Evolutionary conservation across 2,888 invertebrate species (phyloP).

Genomic region (Ecdyonurus torrentis): DNA sequence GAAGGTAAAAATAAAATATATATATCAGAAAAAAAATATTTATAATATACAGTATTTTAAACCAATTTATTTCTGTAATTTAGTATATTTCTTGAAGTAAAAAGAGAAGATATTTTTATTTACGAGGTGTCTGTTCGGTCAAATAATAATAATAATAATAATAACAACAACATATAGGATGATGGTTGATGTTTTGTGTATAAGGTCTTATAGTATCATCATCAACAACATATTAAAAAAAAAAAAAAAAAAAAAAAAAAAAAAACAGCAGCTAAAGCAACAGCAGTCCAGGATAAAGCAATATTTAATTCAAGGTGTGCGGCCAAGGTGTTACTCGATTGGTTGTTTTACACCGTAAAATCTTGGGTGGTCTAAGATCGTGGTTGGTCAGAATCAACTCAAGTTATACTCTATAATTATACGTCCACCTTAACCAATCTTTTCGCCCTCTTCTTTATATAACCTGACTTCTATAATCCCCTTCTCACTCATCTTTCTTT

Average conservation of each 20-base stretch:
- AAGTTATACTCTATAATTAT: not conserved
- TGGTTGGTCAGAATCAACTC: not conserved
- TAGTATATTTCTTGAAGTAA: not conserved
- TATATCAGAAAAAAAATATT: too few species aligned
- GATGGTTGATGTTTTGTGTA: too few species aligned
- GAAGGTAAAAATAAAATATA: not conserved
- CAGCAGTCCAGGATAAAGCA: too few species aligned
- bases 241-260: too few species aligned
- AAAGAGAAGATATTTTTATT: not conserved
- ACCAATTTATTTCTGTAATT: not conserved
- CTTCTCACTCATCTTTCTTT: not conserved
- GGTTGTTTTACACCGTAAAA: conserved; percentile 1
- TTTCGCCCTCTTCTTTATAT: not conserved
- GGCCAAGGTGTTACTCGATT: conserved; percentile 1
- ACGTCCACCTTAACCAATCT: not conserved
- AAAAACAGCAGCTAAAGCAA: too few species aligned
- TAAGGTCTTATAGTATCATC: too few species aligned
- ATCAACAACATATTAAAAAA: too few species aligned
- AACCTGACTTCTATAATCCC: not conserved
- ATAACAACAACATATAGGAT: too few species aligned
- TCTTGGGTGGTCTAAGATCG: not conserved
- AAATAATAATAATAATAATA: too few species aligned
- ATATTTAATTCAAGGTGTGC: not conserved
- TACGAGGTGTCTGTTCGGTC: not conserved
- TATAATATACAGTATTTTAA: too few species aligned